A percentile compares a stretch with the other conserved stretches of the same genome.
These are phyloP conservation scores for Mus pahari DNA, from an alignment of 2,113 vertebrate species.

Conservation along the genomic window DNA sequence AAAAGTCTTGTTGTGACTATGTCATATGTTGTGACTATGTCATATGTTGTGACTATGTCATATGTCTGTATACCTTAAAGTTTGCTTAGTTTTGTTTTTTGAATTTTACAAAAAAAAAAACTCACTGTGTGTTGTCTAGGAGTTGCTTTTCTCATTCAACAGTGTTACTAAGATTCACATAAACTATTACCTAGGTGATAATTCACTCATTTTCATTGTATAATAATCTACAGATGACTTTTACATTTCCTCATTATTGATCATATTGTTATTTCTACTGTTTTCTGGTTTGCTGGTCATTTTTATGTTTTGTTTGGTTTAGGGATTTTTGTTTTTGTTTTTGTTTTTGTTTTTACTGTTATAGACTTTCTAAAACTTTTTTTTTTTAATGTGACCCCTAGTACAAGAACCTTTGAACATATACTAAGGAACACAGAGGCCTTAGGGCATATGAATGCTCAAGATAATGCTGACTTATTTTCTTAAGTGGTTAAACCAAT, in stretches of 20 bases:
- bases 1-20: background rate
- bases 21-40: background rate
- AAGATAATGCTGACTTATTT: background rate
- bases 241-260: background rate
- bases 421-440: background rate
- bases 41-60: background rate
- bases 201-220: background rate
- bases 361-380: background rate
- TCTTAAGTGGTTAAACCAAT: background rate
- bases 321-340: background rate
- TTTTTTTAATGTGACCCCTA: background rate
- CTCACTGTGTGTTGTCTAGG: background rate
- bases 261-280: background rate
- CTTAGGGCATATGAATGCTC: background rate
- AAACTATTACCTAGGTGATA: background rate
- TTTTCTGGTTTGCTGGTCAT: background rate
- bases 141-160: constrained; percentile 11
- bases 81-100: background rate
- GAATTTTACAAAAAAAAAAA: background rate
- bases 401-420: background rate
- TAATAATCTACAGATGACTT: background rate
- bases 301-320: background rate
- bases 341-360: background rate
- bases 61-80: background rate
- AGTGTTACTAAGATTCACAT: background rate